Evolutionary conservation across 2,113 vertebrate genomes (phyloP).

Genomic region (Malurus alboscapulatus): DNA sequence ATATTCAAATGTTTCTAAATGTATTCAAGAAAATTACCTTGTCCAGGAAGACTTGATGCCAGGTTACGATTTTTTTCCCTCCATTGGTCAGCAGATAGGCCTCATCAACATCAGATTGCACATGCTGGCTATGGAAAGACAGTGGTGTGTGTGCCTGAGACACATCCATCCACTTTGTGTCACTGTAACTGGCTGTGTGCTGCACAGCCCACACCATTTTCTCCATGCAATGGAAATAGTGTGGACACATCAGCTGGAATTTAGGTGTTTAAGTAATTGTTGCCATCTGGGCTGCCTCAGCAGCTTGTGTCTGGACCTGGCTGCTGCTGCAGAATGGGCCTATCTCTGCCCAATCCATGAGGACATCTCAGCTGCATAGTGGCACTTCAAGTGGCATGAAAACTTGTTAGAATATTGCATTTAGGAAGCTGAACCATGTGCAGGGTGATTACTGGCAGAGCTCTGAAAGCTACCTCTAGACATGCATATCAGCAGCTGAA

Average conservation of each 20-base stretch:
- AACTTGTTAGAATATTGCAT: background rate
- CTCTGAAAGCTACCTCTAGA: background rate
- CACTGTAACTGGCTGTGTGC: background rate
- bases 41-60: background rate
- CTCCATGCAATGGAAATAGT: background rate
- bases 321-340: background rate
- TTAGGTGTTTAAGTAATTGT: background rate
- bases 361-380: background rate
- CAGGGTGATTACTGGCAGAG: background rate
- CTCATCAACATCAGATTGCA: background rate
- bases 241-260: background rate
- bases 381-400: background rate
- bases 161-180: background rate
- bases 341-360: background rate
- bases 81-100: background rate
- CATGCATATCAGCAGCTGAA: background rate
- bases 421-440: background rate
- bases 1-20: background rate
- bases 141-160: background rate
- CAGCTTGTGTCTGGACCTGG: background rate
- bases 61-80: background rate
- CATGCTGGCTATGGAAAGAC: background rate
- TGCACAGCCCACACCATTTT: background rate
- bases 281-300: background rate
- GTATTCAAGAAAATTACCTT: background rate